A percentile compares a stretch with the other conserved stretches of the same genome.
Conservation (phyloP, 2,888 invertebrate species). For the Chalcis sispes region DNA sequence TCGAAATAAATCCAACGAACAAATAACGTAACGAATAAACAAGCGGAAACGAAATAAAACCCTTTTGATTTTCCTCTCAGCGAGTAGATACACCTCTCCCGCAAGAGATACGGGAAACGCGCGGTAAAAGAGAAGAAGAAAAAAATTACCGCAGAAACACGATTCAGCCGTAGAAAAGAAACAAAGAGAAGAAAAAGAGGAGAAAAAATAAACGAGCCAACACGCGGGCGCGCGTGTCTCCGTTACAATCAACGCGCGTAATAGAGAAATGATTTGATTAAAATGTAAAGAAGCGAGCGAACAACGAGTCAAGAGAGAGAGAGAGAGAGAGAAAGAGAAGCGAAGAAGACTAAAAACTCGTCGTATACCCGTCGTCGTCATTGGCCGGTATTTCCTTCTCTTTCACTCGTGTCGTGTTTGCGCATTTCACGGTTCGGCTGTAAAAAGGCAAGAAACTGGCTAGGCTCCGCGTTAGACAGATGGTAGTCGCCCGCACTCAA, state of each 20-base stretch:
- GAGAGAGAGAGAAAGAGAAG: neutral
- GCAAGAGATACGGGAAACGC: slow-evolving; percentile 50
- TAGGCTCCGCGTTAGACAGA: slow-evolving; percentile 75
- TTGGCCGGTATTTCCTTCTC: slow-evolving; percentile 67
- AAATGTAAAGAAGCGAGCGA: slow-evolving; percentile 73
- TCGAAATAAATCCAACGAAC: neutral
- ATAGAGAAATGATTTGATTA: slow-evolving; percentile 76
- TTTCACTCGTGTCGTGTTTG: too few species aligned
- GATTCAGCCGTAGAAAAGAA: too few species aligned
- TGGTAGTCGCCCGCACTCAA: slow-evolving; percentile 76
- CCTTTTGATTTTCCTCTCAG: slow-evolving; percentile 64
- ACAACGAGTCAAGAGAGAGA: slow-evolving; percentile 33
- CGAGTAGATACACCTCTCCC: neutral
- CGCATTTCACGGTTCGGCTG: slow-evolving; percentile 76
- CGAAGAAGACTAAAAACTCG: neutral
- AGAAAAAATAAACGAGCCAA: slow-evolving; percentile 40
- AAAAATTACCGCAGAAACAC: too few species aligned
- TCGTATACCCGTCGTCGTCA: too few species aligned
- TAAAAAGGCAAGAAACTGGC: slow-evolving; percentile 73
- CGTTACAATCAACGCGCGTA: slow-evolving; percentile 68
- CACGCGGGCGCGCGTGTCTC: slow-evolving; percentile 49
- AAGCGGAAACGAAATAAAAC: slow-evolving; percentile 62
- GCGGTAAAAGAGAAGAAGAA: slow-evolving; percentile 56
- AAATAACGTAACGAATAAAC: slow-evolving; percentile 47
- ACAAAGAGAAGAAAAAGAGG: neutral